These are phyloP conservation scores for Etheostoma spectabile DNA, from an alignment of 2,113 vertebrate species.

Conservation along the genomic window DNA sequence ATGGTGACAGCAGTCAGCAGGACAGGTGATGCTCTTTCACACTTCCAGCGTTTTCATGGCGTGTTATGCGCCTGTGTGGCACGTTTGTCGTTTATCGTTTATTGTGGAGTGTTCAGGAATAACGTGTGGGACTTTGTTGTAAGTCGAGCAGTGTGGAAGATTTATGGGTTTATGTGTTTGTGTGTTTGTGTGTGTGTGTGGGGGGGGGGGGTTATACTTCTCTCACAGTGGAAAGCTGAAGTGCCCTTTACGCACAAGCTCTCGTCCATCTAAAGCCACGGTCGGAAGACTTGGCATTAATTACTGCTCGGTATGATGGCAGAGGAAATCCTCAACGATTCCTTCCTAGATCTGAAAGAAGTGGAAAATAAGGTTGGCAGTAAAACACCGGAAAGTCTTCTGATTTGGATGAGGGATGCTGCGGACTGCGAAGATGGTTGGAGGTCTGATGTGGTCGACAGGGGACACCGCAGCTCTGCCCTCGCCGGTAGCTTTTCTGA, in stretches of 20 bases:
- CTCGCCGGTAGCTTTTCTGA: constrained; percentile 71
- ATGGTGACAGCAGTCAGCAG: constrained; percentile 41
- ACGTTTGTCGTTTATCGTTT: not conserved
- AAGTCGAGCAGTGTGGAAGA: not conserved
- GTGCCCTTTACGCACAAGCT: constrained; percentile 34
- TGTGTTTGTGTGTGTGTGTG: no score
- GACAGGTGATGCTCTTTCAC: constrained; percentile 8
- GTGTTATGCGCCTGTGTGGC: constrained; percentile 13
- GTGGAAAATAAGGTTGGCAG: constrained; percentile 88
- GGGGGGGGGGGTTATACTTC: not conserved
- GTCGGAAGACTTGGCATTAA: not conserved
- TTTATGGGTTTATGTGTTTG: not conserved
- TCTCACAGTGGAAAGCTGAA: not conserved
- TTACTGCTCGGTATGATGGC: constrained; percentile 59
- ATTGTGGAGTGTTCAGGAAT: constrained; percentile 55
- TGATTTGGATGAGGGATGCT: constrained; percentile 84
- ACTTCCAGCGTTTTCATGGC: constrained; percentile 59
- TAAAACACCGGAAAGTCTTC: constrained; percentile 86
- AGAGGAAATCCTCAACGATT: constrained; percentile 70
- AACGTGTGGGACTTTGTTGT: not conserved
- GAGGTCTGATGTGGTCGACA: constrained; percentile 43
- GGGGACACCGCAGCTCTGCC: constrained; percentile 26
- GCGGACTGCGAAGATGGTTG: constrained; percentile 59
- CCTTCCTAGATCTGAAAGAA: constrained; percentile 84
- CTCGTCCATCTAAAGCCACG: not conserved